Evolutionary conservation across 2,888 invertebrate genomes (phyloP).

Genomic region (Lithophane leautieri): DNA sequence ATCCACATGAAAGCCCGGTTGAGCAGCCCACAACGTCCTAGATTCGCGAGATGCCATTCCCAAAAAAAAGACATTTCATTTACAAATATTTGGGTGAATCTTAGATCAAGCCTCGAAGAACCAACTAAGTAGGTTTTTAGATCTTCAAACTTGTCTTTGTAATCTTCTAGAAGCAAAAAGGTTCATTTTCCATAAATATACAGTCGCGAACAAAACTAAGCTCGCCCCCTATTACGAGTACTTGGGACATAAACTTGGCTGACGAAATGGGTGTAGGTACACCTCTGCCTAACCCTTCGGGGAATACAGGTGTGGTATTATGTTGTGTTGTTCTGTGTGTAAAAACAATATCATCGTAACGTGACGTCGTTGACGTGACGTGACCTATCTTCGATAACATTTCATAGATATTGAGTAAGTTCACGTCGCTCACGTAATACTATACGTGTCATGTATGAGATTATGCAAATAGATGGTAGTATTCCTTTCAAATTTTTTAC

Average conservation of each 20-base stretch:
- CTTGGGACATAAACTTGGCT: not conserved
- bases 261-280: not conserved
- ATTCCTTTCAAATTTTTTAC: slow-evolving; percentile 9
- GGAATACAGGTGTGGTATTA: not conserved
- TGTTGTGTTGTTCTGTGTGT: not conserved
- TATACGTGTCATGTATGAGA: slow-evolving; percentile 58
- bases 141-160: not conserved
- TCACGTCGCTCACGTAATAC: slow-evolving; percentile 46
- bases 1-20: no score
- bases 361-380: slow-evolving; percentile 28
- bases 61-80: not conserved
- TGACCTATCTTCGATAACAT: slow-evolving; percentile 54
- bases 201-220: not conserved
- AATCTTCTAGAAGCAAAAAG: not conserved
- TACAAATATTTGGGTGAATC: not conserved
- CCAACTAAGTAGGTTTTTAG: not conserved
- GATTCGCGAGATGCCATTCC: no score
- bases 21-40: no score
- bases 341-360: not conserved
- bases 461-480: slow-evolving; percentile 44
- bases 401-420: slow-evolving; percentile 31
- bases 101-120: not conserved
- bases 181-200: not conserved
- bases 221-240: not conserved
- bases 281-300: no score